A percentile compares a stretch with the other conserved stretches of the same genome.
These are phyloP conservation scores for Dunckerocampus dactyliophorus DNA, from an alignment of 2,113 vertebrate genomes.

Conservation along the genomic window DNA sequence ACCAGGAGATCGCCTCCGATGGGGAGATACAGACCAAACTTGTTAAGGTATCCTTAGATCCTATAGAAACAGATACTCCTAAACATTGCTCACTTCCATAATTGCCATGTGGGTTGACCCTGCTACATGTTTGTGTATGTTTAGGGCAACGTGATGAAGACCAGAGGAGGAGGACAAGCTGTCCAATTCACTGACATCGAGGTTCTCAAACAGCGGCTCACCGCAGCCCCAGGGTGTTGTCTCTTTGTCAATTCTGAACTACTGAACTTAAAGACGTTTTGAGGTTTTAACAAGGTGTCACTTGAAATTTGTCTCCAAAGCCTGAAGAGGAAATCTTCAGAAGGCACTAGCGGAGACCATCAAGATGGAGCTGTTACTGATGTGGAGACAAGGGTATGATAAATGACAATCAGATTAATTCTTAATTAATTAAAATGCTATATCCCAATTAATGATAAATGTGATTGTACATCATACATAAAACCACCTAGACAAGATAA, in stretches of 20 bases:
- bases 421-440: neutral
- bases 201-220: slow-evolving; percentile 84
- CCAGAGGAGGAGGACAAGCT: slow-evolving; percentile 87
- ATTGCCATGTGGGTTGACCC: neutral
- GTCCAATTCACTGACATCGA: slow-evolving; percentile 96
- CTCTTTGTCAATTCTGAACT: neutral
- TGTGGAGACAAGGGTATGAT: slow-evolving; percentile 86
- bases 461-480: no score
- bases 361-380: slow-evolving; percentile 84
- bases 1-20: slow-evolving; percentile 94
- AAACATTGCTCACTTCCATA: neutral
- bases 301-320: slow-evolving; percentile 49
- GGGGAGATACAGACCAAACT: slow-evolving; percentile 93
- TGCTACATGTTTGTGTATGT: neutral
- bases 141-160: slow-evolving; percentile 92
- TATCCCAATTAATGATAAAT: no score
- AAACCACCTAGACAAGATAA: no score
- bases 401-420: neutral
- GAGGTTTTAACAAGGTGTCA: neutral
- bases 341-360: slow-evolving; percentile 47
- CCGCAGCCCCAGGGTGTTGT: slow-evolving; percentile 68
- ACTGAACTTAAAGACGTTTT: neutral
- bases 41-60: slow-evolving; percentile 81
- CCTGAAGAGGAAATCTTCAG: slow-evolving; percentile 83
- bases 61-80: no score